Evolutionary conservation across 2,888 invertebrate species (phyloP).

Genomic region (Chromoteleia sp.): DNA sequence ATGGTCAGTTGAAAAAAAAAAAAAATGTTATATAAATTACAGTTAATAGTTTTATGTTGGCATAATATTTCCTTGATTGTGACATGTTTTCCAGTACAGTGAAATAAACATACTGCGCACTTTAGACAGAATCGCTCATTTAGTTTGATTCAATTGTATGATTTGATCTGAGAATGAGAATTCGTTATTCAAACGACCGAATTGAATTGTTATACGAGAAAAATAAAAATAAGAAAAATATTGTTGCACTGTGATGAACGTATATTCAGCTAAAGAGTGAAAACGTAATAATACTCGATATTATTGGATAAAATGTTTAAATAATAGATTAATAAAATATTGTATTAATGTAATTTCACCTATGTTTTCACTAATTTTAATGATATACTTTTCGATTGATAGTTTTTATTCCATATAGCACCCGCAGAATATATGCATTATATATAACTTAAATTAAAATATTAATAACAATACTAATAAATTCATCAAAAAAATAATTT

Average conservation of each 20-base stretch:
- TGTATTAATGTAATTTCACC: no score
- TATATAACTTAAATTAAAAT: background rate
- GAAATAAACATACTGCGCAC: conserved; percentile 6
- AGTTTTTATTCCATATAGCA: background rate
- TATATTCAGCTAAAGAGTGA: background rate
- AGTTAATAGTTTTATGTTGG: background rate
- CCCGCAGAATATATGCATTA: conserved; percentile 10
- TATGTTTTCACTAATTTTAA: background rate
- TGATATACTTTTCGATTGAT: background rate
- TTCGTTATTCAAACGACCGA: conserved; percentile 12
- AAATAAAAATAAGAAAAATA: conserved; percentile 16
- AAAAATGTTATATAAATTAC: no score
- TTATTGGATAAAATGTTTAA: background rate
- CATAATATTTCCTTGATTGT: no score
- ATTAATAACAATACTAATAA: no score
- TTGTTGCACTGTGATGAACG: background rate
- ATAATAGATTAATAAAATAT: no score
- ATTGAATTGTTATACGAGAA: conserved; percentile 19
- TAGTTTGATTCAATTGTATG: conserved; percentile 37
- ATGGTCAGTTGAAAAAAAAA: no score
- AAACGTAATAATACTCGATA: background rate
- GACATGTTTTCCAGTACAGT: background rate
- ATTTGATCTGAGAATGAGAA: conserved; percentile 39
- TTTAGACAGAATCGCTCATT: conserved; percentile 39
- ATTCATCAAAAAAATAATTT: no score